Evolutionary conservation across 2,888 invertebrate species (phyloP).

Genomic region (Branchipolynoe longqiensis): DNA sequence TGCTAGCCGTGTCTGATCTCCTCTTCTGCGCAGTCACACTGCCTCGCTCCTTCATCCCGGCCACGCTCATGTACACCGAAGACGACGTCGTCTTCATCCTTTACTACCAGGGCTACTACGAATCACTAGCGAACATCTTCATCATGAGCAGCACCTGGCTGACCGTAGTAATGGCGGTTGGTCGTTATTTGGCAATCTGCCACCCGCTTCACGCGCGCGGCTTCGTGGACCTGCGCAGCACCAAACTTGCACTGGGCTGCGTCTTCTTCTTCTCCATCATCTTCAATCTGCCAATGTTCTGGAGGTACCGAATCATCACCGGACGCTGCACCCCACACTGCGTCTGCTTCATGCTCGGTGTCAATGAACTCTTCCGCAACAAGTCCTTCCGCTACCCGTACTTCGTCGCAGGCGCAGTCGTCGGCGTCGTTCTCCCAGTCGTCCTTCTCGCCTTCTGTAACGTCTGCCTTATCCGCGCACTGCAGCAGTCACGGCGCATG

Average conservation of each 20-base stretch:
- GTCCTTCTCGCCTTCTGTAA: conserved; percentile 78
- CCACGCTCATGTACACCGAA: conserved; percentile 84
- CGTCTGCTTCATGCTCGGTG: conserved; percentile 58
- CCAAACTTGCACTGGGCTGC: conserved; percentile 85
- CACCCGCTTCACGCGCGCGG: conserved; percentile 87
- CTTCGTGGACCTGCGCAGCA: conserved; percentile 84
- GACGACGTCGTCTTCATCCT: conserved; percentile 70
- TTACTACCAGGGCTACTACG: conserved; percentile 74
- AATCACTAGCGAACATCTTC: conserved; percentile 78
- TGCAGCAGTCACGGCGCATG: conserved; percentile 76
- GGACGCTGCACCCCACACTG: conserved; percentile 59
- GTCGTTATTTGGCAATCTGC: conserved; percentile 89
- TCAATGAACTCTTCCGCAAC: conserved; percentile 50
- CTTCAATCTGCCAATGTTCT: conserved; percentile 85
- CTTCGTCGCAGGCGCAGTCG: conserved; percentile 74
- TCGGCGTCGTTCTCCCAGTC: conserved; percentile 77
- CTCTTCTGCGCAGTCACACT: conserved; percentile 83
- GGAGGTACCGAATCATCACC: conserved; percentile 70
- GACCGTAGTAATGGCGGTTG: conserved; percentile 88
- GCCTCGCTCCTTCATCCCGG: conserved; percentile 83
- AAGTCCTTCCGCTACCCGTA: conserved; percentile 72
- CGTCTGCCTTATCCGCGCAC: conserved; percentile 76
- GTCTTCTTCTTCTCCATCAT: conserved; percentile 87
- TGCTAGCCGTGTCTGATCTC: conserved; percentile 90
- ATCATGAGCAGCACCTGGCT: conserved; percentile 89